Conservation (phyloP, 2,888 invertebrate species). For the Omphaloscelis lunosa region DNA sequence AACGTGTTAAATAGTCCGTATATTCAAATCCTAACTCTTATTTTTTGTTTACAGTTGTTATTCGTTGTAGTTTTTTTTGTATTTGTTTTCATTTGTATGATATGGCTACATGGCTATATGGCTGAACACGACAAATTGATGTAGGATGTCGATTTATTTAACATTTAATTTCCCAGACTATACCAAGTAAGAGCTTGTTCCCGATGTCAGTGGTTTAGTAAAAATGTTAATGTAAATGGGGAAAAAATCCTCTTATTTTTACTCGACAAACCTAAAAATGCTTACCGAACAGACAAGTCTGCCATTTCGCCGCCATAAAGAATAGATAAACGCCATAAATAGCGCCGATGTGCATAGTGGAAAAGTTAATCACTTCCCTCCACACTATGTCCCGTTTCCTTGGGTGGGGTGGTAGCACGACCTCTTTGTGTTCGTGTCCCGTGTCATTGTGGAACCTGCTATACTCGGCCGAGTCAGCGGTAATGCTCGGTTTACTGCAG, state of each 20-base stretch:
- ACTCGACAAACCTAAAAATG: not conserved
- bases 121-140: not conserved
- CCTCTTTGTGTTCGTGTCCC: not conserved
- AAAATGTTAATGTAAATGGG: not conserved
- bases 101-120: too few relatives aligned
- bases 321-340: not conserved
- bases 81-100: too few relatives aligned
- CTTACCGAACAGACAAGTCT: not conserved
- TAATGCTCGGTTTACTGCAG: not conserved
- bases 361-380: not conserved
- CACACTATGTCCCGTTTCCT: not conserved
- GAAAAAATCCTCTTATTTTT: not conserved
- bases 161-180: too few relatives aligned
- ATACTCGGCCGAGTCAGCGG: not conserved
- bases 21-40: not conserved
- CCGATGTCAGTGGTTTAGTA: too few relatives aligned
- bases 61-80: too few relatives aligned
- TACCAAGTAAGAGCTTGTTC: too few relatives aligned
- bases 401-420: not conserved
- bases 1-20: too few relatives aligned
- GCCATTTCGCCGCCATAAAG: not conserved
- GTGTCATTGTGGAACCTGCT: not conserved
- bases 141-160: not conserved
- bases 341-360: not conserved
- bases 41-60: too few relatives aligned